Conservation (phyloP, 2,113 vertebrate species). For the Nothoprocta perdicaria region DNA sequence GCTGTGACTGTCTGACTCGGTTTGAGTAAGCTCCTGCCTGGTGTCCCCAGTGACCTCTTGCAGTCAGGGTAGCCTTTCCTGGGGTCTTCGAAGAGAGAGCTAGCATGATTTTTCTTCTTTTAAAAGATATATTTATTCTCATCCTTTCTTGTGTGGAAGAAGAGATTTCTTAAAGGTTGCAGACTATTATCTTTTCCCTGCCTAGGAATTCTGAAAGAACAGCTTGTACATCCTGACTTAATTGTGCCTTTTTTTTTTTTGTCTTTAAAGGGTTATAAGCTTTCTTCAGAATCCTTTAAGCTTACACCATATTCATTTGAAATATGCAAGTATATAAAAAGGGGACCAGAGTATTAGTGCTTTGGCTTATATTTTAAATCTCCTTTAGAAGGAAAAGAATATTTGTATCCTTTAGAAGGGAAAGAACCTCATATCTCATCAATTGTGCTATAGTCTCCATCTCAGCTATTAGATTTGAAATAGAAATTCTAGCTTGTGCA, state of each 20-base stretch:
- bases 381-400: neutral
- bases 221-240: fast-evolving
- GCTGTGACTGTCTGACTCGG: slow-evolving; percentile 13
- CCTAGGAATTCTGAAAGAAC: neutral
- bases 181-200: neutral
- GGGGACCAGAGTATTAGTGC: fast-evolving
- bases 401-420: neutral
- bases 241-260: too few relatives aligned
- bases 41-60: neutral
- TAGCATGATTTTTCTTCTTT: fast-evolving
- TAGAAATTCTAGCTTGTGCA: neutral
- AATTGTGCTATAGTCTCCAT: neutral
- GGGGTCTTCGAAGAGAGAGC: neutral
- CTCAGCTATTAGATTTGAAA: neutral
- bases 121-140: neutral
- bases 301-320: neutral
- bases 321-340: neutral
- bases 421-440: neutral
- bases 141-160: neutral
- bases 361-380: neutral
- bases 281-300: neutral
- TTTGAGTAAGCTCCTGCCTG: neutral
- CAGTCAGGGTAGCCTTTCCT: neutral
- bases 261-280: neutral
- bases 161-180: neutral